Conservation (phyloP, 2,113 vertebrate genomes). For the Larimichthys polyactis region DNA sequence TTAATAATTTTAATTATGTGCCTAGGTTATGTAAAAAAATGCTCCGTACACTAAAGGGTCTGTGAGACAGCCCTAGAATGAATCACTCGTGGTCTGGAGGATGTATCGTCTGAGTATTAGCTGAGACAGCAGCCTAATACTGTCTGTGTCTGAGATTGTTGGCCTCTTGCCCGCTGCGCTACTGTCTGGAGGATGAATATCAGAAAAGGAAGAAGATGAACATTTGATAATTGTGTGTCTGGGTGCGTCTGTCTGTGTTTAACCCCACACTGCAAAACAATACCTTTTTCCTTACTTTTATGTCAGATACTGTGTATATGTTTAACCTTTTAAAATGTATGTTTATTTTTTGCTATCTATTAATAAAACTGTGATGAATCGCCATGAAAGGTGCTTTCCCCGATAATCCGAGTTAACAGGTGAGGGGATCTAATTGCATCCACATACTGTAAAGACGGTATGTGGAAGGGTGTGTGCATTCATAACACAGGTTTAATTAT, state of each 20-base stretch:
- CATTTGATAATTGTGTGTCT: constrained; percentile 12
- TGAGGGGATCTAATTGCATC: constrained; percentile 55
- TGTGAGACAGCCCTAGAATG: constrained; percentile 35
- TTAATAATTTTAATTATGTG: constrained; percentile 5
- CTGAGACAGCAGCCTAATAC: constrained; percentile 52
- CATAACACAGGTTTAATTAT: constrained; percentile 72
- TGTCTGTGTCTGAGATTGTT: constrained; percentile 68
- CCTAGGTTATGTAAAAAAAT: neutral
- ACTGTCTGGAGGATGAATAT: constrained; percentile 45
- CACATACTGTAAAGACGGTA: constrained; percentile 73
- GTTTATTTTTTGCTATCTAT: constrained; percentile 47
- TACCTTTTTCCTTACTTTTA: neutral
- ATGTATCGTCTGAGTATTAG: constrained; percentile 55
- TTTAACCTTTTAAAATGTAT: neutral
- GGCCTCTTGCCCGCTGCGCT: constrained; percentile 50
- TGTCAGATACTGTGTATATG: neutral
- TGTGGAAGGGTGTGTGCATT: constrained; percentile 71
- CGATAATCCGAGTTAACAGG: constrained; percentile 35
- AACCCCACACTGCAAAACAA: neutral
- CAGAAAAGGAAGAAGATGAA: constrained; percentile 4
- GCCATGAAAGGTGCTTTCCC: constrained; percentile 27
- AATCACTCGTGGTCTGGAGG: constrained; percentile 69
- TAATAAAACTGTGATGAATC: neutral
- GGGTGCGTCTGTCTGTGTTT: constrained; percentile 4
- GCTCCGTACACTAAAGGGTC: constrained; percentile 3